Percentiles rank a stretch among this genome's conserved stretches.
Conservation (phyloP, 1,140 invertebrate species). For the Neodiprion fabricii region DNA sequence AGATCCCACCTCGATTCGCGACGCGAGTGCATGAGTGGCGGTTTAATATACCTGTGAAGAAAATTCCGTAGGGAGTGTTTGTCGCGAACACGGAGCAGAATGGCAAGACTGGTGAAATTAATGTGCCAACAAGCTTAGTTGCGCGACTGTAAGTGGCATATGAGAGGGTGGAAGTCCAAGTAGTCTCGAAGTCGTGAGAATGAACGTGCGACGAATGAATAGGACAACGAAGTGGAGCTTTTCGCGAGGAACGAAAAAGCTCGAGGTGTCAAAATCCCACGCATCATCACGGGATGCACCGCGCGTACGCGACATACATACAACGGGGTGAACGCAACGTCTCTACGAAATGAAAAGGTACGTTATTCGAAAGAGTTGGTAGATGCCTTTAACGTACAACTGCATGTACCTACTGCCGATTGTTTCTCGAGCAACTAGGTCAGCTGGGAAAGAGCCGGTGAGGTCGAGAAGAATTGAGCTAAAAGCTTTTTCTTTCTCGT, state of each 20-base stretch:
- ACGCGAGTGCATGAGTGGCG: too few species aligned
- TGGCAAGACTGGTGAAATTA: not conserved
- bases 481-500: too few species aligned
- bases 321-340: too few species aligned
- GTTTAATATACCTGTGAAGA: too few species aligned
- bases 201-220: too few species aligned
- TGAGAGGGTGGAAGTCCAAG: too few species aligned
- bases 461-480: not conserved
- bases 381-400: too few species aligned
- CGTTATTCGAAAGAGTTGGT: not conserved
- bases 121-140: constrained; percentile 3
- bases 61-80: too few species aligned
- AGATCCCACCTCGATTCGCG: too few species aligned
- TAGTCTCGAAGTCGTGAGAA: too few species aligned
- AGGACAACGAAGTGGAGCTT: not conserved
- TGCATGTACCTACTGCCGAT: not conserved
- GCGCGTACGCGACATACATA: not conserved
- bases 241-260: not conserved
- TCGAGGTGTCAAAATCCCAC: not conserved
- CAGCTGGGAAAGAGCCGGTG: not conserved
- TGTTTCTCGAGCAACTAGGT: not conserved
- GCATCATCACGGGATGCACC: not conserved
- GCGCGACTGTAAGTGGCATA: not conserved
- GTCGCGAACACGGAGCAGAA: too few species aligned
- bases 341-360: not conserved